A percentile compares a stretch with the other conserved stretches of the same genome.
Evolutionary conservation across 2,797 vertebrate genomes (phyloP).

Genomic region (Xyrichtys novacula): DNA sequence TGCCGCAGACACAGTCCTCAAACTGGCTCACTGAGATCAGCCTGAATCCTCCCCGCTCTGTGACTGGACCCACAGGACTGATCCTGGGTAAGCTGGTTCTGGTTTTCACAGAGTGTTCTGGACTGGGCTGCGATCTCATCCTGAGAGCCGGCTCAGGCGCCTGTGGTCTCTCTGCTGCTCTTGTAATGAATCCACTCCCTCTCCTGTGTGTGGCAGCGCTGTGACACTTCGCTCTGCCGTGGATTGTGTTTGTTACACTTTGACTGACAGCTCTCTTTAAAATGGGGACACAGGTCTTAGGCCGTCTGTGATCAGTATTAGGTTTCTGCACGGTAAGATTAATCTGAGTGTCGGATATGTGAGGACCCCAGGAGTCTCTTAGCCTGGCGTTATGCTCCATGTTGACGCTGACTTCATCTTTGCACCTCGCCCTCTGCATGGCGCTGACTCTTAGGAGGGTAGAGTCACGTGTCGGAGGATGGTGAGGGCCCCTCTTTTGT

Average conservation of each 20-base stretch:
- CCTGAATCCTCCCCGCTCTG: slow-evolving; percentile 63
- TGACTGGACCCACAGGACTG: slow-evolving; percentile 55
- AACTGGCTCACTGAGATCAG: slow-evolving; percentile 78
- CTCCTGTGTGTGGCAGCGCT: slow-evolving; percentile 8
- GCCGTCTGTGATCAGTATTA: slow-evolving; percentile 24
- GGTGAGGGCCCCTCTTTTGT: slow-evolving; percentile 65
- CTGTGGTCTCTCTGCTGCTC: slow-evolving; percentile 41
- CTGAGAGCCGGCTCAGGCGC: slow-evolving; percentile 18
- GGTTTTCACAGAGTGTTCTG: slow-evolving; percentile 4
- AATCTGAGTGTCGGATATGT: background rate
- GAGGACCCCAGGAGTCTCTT: slow-evolving; percentile 72
- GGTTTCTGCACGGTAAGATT: background rate
- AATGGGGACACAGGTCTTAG: slow-evolving; percentile 57
- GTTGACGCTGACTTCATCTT: slow-evolving; percentile 62
- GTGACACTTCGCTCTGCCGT: slow-evolving; percentile 27
- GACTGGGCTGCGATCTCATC: background rate
- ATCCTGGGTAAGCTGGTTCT: slow-evolving; percentile 5
- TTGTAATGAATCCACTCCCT: slow-evolving; percentile 20
- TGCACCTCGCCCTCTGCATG: slow-evolving; percentile 68
- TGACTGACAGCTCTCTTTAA: slow-evolving; percentile 69
- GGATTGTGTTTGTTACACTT: slow-evolving; percentile 63
- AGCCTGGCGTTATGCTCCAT: slow-evolving; percentile 60
- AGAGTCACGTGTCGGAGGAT: slow-evolving; percentile 61
- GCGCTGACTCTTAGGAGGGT: slow-evolving; percentile 78
- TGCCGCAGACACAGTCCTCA: slow-evolving; percentile 54